Percentiles rank a stretch among this genome's conserved stretches.
Conservation (phyloP, 2,113 vertebrate species). For the Lepisosteus oculatus region DNA sequence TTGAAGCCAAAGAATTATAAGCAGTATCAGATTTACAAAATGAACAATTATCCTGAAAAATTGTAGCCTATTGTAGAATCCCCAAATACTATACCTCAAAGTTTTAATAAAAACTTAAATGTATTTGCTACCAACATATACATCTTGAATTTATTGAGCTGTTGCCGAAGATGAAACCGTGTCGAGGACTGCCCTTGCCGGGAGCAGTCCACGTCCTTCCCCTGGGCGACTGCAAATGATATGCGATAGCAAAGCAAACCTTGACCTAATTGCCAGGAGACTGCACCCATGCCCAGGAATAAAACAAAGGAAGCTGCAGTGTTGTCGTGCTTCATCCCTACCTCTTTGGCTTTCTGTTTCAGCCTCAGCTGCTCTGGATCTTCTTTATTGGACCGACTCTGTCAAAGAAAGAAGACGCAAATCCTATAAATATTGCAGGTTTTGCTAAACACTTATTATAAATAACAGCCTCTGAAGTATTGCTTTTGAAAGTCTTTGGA, state of each 20-base stretch:
- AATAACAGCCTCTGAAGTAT: background rate
- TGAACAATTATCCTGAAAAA: slow-evolving; percentile 97
- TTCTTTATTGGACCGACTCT: slow-evolving; percentile 86
- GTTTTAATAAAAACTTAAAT: slow-evolving; percentile 39
- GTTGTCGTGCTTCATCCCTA: slow-evolving; percentile 47
- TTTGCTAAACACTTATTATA: slow-evolving; percentile 73
- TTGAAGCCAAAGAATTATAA: slow-evolving; percentile 96
- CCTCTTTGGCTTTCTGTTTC: slow-evolving; percentile 91
- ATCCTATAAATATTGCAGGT: slow-evolving; percentile 45
- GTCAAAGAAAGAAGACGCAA: slow-evolving; percentile 39
- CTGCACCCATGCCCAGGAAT: slow-evolving; percentile 62
- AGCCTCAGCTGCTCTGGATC: slow-evolving; percentile 86
- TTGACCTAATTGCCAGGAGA: slow-evolving; percentile 78
- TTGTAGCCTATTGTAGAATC: slow-evolving; percentile 75
- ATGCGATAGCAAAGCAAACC: slow-evolving; percentile 76
- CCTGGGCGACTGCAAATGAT: slow-evolving; percentile 74
- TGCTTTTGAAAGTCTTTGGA: background rate
- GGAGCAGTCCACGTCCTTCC: slow-evolving; percentile 74
- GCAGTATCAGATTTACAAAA: slow-evolving; percentile 99
- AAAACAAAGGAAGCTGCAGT: slow-evolving; percentile 39
- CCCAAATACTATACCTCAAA: slow-evolving; percentile 41
- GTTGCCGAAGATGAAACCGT: slow-evolving; percentile 28
- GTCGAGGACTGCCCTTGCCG: slow-evolving; percentile 76
- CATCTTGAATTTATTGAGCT: background rate
- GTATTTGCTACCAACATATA: background rate